Evolutionary conservation across 2,113 vertebrate genomes (phyloP).

Genomic region (Erythrocercus mccallii): DNA sequence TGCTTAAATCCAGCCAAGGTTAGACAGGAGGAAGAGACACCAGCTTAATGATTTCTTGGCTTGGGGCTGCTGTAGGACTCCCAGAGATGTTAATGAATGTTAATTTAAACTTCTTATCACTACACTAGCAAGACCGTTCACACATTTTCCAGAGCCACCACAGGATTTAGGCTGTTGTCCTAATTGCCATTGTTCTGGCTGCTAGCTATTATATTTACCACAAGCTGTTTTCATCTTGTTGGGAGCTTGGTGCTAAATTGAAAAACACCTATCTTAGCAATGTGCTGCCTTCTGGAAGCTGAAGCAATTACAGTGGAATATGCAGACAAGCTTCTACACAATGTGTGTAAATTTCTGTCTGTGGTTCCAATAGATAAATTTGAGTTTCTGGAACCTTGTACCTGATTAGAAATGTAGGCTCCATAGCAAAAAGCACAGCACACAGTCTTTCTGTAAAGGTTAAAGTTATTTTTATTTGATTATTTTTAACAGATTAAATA

Average conservation of each 20-base stretch:
- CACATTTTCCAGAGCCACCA: slow-evolving; percentile 21
- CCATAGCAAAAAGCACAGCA: background rate
- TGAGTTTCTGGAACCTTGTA: background rate
- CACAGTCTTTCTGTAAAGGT: background rate
- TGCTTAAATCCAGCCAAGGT: background rate
- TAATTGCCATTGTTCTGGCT: slow-evolving; percentile 56
- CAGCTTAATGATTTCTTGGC: background rate
- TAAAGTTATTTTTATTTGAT: background rate
- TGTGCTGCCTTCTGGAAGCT: background rate
- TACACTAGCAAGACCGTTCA: slow-evolving; percentile 40
- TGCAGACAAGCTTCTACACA: background rate
- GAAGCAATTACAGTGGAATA: background rate
- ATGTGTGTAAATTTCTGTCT: background rate
- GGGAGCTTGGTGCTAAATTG: slow-evolving; percentile 38
- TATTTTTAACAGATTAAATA: background rate
- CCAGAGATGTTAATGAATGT: background rate
- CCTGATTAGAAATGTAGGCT: background rate
- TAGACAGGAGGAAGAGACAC: background rate
- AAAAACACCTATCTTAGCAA: background rate
- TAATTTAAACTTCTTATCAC: slow-evolving; percentile 47
- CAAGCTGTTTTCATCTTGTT: slow-evolving; percentile 45
- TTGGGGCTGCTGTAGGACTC: background rate
- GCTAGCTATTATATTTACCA: slow-evolving; percentile 35
- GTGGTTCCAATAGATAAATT: background rate
- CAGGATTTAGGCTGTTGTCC: slow-evolving; percentile 39